These are phyloP conservation scores for Montipora capitata DNA, from an alignment of 92 coral and sea anemone species.

Conservation along the genomic window DNA sequence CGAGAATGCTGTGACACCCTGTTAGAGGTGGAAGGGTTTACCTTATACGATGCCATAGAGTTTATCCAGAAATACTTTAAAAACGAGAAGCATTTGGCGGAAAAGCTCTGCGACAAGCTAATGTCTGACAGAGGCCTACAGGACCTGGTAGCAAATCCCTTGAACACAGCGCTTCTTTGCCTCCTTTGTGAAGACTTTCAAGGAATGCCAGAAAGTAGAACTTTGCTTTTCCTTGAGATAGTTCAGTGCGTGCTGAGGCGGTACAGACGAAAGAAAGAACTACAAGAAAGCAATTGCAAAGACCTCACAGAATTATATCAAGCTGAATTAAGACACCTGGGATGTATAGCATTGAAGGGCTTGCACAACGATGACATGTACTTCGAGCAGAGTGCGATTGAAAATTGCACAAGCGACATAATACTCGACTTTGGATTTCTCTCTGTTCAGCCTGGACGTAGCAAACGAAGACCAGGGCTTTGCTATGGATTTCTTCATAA, in stretches of 20 bases:
- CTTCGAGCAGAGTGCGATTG: constrained; percentile 20
- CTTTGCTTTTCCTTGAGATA: neutral
- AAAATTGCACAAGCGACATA: neutral
- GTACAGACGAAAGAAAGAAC: constrained; percentile 5
- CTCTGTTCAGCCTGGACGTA: constrained; percentile 33
- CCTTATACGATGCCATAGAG: constrained; percentile 15
- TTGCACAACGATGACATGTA: constrained; percentile 1
- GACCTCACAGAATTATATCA: neutral
- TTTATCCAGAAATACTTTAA: constrained; percentile 40
- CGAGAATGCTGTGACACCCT: constrained; percentile 16
- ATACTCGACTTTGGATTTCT: constrained; percentile 35
- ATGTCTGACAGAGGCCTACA: neutral
- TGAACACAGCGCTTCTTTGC: no score
- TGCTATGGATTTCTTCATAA: no score
- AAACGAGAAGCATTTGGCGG: neutral
- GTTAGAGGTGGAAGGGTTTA: constrained; percentile 21
- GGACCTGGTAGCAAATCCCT: constrained; percentile 31
- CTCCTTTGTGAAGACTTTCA: constrained; percentile 9
- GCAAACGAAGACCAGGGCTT: neutral
- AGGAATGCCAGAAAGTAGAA: constrained; percentile 47
- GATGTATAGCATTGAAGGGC: constrained; percentile 7
- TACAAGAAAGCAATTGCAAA: neutral
- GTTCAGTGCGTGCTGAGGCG: constrained; percentile 48
- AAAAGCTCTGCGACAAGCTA: neutral
- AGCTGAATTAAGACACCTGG: no score